These are phyloP conservation scores for Drosophila kurseongensis DNA, from an alignment of 1,140 invertebrate genomes.

Conservation along the genomic window DNA sequence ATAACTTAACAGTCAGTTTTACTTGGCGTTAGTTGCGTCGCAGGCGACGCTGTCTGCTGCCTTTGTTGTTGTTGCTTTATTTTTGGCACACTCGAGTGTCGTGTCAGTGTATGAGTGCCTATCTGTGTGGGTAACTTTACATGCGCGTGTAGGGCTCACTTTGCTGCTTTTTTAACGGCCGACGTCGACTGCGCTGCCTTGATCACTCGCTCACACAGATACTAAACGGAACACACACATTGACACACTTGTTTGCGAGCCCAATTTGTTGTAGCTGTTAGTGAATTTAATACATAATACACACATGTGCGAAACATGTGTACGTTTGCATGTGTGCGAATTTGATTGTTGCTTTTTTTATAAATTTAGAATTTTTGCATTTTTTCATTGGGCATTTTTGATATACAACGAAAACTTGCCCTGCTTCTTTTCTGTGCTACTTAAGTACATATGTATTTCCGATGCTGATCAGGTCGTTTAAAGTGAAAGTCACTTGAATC, in stretches of 20 bases:
- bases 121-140: conserved; percentile 71
- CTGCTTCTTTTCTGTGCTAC: conserved; percentile 24
- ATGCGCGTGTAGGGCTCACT: conserved; percentile 80
- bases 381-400: conserved; percentile 47
- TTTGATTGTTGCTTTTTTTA: conserved; percentile 55
- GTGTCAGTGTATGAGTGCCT: conserved; percentile 13
- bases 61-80: conserved; percentile 70
- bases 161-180: conserved; percentile 75
- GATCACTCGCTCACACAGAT: conserved; percentile 58
- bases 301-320: conserved; percentile 48
- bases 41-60: conserved; percentile 43
- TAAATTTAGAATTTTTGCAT: conserved; percentile 64
- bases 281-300: conserved; percentile 67
- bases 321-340: conserved; percentile 24
- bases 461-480: conserved; percentile 2
- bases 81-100: conserved; percentile 72
- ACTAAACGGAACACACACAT: conserved; percentile 27
- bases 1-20: conserved; percentile 51
- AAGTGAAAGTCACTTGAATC: conserved; percentile 13
- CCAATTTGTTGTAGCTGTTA: conserved; percentile 80
- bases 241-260: conserved; percentile 46
- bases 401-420: conserved; percentile 42
- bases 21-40: conserved; percentile 79
- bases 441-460: not conserved
- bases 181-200: conserved; percentile 64